Evolutionary conservation across 1,140 invertebrate genomes (phyloP), one percentile per base, ranked within the genome.

Genomic region (Lethocerus indicus): DNA sequence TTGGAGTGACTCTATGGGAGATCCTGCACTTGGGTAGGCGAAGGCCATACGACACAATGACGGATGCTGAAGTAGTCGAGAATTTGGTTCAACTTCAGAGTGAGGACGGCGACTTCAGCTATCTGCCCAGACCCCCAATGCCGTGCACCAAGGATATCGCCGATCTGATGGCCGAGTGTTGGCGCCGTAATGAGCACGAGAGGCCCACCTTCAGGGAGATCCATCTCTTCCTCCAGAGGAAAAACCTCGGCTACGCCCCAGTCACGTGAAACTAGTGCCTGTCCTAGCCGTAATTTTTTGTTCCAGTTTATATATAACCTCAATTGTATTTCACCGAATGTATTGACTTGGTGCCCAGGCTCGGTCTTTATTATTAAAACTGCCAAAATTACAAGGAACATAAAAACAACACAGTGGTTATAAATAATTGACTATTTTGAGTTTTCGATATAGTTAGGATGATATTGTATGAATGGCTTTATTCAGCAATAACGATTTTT

Each of bases 101-200:
- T 35, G 71, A 78, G 59, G 71, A 71, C 16, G 59, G 61, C 27
- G 56, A 57, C 46, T 83, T 78, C 64, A 71, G 74, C 54, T 73
- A 71, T 56, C 69, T 89, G 50, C 71, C 75, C 13, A 73, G 77
- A 27, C 75, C 83, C 7, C 67, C 73, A 3, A 63, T 68, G 3
- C 64, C 67, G 13, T 50, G 54, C 21, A 83, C 86, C 3, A 78
- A 83, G 57, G 86, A 89, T 63, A 73, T 91, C 37, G 89, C 86
- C 67, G 86, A 90, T 59, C 66, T 92, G 35, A 91, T 93, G 85
- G 66, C 76, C 27, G 86, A 89, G 59, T 93, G 89, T 63, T 95
- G 89, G 89, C 75, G 83, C 49, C 67, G 81, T 9, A 77, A 84
- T 55, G 82, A 83, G 40, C 65, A 69, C 26, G 79, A 83, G 28